Conservation (phyloP, 1,140 invertebrate genomes). For the Heliconius hewitsoni region DNA sequence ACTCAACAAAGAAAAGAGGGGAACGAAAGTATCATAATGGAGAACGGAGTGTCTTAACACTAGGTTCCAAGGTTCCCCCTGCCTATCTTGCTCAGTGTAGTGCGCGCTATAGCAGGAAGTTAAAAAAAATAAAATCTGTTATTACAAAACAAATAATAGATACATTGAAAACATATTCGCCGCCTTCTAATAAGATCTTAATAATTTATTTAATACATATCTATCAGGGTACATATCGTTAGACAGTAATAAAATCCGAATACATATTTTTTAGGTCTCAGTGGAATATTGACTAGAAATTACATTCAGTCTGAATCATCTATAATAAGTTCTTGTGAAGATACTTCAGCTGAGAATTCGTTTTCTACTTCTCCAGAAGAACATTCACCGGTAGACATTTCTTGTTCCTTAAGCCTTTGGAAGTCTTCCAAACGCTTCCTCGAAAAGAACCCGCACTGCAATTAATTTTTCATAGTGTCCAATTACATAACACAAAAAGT, state of each 20-base stretch:
- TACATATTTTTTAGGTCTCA: too few relatives aligned
- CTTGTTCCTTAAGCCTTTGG: conserved; percentile 46
- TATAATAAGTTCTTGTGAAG: conserved; percentile 32
- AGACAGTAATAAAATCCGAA: too few relatives aligned
- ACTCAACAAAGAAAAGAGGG: too few relatives aligned
- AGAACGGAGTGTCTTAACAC: too few relatives aligned
- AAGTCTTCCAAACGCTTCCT: conserved; percentile 46
- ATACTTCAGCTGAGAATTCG: conserved; percentile 17
- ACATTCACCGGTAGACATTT: conserved; percentile 27
- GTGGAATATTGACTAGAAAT: too few relatives aligned
- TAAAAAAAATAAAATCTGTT: background rate
- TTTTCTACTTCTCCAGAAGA: conserved; percentile 12
- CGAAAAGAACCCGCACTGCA: conserved; percentile 55
- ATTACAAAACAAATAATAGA: background rate
- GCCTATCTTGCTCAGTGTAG: too few relatives aligned
- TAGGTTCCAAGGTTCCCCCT: too few relatives aligned
- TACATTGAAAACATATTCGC: background rate
- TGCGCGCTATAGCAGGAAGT: too few relatives aligned
- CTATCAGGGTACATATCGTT: too few relatives aligned
- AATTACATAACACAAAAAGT: background rate
- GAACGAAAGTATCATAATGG: too few relatives aligned
- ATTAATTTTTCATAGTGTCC: conserved; percentile 8
- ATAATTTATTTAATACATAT: too few relatives aligned
- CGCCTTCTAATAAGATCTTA: too few relatives aligned
- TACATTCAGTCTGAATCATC: conserved; percentile 26